A percentile compares a stretch with the other conserved stretches of the same genome.
These are phyloP conservation scores for Enteromius fasciolatus DNA, from an alignment of 2,797 vertebrate genomes.

Conservation along the genomic window DNA sequence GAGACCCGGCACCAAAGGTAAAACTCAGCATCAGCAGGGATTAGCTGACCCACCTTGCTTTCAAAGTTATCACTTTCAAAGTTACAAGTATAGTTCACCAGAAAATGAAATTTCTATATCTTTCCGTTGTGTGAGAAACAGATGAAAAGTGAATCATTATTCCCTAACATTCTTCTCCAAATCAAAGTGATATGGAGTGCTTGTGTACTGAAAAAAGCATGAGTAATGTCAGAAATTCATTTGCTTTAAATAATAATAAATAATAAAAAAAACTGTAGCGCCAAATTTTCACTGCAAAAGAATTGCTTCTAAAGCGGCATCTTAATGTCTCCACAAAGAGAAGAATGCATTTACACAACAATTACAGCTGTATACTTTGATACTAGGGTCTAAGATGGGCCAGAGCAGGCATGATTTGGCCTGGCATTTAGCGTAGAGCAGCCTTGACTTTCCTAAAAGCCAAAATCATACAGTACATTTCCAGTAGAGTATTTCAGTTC, in stretches of 20 bases:
- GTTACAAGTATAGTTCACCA: not conserved
- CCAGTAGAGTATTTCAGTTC: conserved; percentile 50
- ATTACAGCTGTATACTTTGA: not conserved
- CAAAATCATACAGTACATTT: conserved; percentile 10
- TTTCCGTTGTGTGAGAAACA: not conserved
- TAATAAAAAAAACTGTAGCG: not conserved
- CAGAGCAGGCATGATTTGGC: not conserved
- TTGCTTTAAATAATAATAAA: not conserved
- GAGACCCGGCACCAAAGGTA: conserved; percentile 59
- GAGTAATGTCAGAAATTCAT: too few species aligned
- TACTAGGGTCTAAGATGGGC: not conserved
- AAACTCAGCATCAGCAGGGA: conserved; percentile 59
- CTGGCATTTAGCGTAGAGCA: not conserved
- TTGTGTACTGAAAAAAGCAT: not conserved
- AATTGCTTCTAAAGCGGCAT: not conserved
- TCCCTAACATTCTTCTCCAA: not conserved
- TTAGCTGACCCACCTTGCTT: conserved; percentile 51
- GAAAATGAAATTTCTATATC: not conserved
- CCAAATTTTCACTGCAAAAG: not conserved
- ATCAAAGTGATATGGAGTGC: not conserved
- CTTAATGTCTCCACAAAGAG: not conserved
- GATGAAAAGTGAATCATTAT: not conserved
- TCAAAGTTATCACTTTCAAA: conserved; percentile 50
- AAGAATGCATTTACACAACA: not conserved
- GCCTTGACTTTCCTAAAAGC: not conserved